Evolutionary conservation across 2,888 invertebrate species (phyloP).

Genomic region (Stenoptilia bipunctidactyla): DNA sequence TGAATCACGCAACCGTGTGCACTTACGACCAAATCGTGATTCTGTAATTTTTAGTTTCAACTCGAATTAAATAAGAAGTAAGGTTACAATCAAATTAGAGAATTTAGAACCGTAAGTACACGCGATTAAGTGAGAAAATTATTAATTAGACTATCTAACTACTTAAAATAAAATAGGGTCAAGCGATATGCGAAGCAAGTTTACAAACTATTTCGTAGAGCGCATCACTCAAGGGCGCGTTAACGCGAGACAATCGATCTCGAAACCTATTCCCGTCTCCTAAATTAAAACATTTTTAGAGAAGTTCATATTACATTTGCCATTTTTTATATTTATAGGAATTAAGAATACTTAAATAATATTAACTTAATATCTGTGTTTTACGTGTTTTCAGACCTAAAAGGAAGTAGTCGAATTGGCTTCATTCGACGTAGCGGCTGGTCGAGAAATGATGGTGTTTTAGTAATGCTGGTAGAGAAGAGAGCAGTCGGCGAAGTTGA

Average conservation of each 20-base stretch:
- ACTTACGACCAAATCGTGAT: conserved; percentile 5
- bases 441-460: no score
- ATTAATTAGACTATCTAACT: conserved; percentile 52
- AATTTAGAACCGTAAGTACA: neutral
- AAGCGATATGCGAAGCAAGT: conserved; percentile 35
- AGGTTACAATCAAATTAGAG: no score
- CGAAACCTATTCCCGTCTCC: no score
- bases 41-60: no score
- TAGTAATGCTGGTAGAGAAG: neutral
- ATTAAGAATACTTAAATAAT: neutral
- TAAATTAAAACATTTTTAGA: no score
- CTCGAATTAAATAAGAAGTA: no score
- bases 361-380: conserved; percentile 6
- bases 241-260: no score
- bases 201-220: conserved; percentile 4
- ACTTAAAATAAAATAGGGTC: conserved; percentile 34
- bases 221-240: no score
- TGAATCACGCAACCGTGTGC: conserved; percentile 2
- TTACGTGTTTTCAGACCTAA: conserved; percentile 1
- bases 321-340: neutral
- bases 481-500: neutral
- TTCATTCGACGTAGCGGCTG: no score
- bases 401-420: no score
- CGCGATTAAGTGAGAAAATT: conserved; percentile 17
- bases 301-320: neutral